A percentile compares a stretch with the other conserved stretches of the same genome.
phyloP scores from a whole-genome alignment of 2,888 invertebrate species.

The Gastracanthus pulcherrimus region DNA sequence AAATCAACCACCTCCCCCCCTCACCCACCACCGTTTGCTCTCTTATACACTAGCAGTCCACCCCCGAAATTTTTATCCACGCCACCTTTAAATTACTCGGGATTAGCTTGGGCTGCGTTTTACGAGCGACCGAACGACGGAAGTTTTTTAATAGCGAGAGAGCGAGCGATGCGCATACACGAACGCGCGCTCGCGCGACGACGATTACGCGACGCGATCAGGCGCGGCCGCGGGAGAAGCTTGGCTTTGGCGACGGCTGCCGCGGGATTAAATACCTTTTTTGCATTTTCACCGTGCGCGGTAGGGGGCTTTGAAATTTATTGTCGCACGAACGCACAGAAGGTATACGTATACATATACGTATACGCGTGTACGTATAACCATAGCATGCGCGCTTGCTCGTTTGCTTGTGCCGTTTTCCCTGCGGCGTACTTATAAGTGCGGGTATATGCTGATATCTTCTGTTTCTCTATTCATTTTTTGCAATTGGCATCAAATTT shows the following conservation, averaged over 20 bases:
- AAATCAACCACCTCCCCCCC: constrained; percentile 39
- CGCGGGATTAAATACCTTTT: constrained; percentile 61
- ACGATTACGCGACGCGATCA: constrained; percentile 11
- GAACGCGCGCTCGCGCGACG: constrained; percentile 17
- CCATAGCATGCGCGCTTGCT: background rate
- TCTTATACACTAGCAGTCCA: no score
- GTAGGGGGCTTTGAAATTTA: constrained; percentile 51
- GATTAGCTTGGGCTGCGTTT: constrained; percentile 67
- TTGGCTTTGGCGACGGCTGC: background rate
- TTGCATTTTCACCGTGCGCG: constrained; percentile 63
- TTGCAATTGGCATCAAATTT: background rate
- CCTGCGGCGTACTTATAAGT: constrained; percentile 29
- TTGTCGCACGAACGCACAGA: constrained; percentile 42
- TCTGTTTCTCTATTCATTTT: background rate
- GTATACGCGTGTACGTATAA: background rate
- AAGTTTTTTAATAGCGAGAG: constrained; percentile 68
- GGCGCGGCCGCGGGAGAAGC: background rate
- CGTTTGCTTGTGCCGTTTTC: constrained; percentile 34
- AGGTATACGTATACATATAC: background rate
- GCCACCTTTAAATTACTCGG: constrained; percentile 66
- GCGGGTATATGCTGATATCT: background rate
- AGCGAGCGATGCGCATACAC: constrained; percentile 33
- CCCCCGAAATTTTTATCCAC: constrained; percentile 61
- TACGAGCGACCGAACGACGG: constrained; percentile 65
- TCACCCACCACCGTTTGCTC: no score